phyloP scores from a whole-genome alignment of 92 coral and sea anemone species.

The Paragorgia papillata region DNA sequence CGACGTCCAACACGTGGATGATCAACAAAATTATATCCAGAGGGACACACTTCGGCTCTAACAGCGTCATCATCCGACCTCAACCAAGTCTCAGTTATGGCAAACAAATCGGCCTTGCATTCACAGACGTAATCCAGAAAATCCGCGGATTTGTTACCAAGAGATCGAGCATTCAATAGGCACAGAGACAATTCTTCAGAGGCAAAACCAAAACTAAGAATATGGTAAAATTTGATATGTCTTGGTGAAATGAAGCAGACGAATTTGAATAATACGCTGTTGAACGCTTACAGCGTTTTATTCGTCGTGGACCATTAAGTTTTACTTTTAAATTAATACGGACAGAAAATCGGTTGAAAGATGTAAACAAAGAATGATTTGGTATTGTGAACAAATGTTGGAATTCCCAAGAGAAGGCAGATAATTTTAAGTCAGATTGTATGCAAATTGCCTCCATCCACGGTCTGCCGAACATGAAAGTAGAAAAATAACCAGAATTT shows the following conservation, averaged over 20 bases:
- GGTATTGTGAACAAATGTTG: no score
- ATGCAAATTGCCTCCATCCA: no score
- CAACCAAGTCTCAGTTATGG: conserved; percentile 58
- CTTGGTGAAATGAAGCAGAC: conserved; percentile 38
- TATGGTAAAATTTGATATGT: conserved; percentile 7
- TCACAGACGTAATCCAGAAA: conserved; percentile 49
- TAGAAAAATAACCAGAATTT: no score
- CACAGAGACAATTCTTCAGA: conserved; percentile 37
- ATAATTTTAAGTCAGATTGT: no score
- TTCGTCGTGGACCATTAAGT: no score
- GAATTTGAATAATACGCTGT: conserved; percentile 36
- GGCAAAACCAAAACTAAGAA: conserved; percentile 12
- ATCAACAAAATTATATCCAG: conserved; percentile 48
- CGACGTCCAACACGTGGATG: conserved; percentile 32
- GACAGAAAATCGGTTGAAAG: no score
- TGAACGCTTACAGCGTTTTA: conserved; percentile 22
- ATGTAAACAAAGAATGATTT: no score
- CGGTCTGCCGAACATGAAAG: no score
- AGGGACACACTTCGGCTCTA: conserved; percentile 38
- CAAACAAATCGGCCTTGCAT: conserved; percentile 56
- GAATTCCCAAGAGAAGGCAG: no score
- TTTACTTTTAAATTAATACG: no score
- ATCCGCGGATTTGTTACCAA: conserved; percentile 53
- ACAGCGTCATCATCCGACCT: conserved; percentile 39
- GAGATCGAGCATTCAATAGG: conserved; percentile 52